Percentiles rank a stretch among this genome's conserved stretches.
Evolutionary conservation across 2,113 vertebrate species (phyloP).

Genomic region (Periophthalmodon schlosseri): DNA sequence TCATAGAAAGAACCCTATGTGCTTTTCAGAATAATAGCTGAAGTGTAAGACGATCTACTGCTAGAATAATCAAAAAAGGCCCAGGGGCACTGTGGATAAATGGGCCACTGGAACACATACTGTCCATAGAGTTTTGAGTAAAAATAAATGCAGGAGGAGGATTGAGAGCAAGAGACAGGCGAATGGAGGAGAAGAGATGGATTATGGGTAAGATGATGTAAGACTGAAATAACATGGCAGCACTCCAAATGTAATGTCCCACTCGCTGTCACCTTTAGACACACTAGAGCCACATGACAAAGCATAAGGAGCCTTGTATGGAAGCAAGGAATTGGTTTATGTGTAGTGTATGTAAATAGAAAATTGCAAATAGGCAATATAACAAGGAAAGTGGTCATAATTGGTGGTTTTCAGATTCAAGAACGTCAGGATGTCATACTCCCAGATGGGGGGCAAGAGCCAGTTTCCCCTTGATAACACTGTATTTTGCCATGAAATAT

Average conservation of each 20-base stretch:
- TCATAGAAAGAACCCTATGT: conserved; percentile 63
- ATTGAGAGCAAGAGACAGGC: conserved; percentile 39
- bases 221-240: conserved; percentile 37
- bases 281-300: conserved; percentile 20
- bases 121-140: conserved; percentile 54
- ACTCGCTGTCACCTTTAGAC: conserved; percentile 56
- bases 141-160: conserved; percentile 61
- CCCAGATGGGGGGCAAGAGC: no score
- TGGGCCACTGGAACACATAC: conserved; percentile 70
- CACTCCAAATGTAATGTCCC: conserved; percentile 52
- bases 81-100: conserved; percentile 58
- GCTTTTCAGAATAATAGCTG: conserved; percentile 61
- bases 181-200: conserved; percentile 4
- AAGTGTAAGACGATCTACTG: conserved; percentile 54
- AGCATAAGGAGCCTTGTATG: conserved; percentile 10
- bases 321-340: not conserved
- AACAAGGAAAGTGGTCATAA: not conserved
- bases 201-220: conserved; percentile 44
- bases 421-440: no score
- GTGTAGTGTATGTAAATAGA: not conserved
- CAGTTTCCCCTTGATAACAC: no score
- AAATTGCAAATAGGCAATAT: not conserved
- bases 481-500: no score
- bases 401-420: no score
- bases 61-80: conserved; percentile 61